Evolutionary conservation across 2,113 vertebrate species (phyloP), one percentile per base, ranked within the genome.

Genomic region (Dipodomys ordii): DNA sequence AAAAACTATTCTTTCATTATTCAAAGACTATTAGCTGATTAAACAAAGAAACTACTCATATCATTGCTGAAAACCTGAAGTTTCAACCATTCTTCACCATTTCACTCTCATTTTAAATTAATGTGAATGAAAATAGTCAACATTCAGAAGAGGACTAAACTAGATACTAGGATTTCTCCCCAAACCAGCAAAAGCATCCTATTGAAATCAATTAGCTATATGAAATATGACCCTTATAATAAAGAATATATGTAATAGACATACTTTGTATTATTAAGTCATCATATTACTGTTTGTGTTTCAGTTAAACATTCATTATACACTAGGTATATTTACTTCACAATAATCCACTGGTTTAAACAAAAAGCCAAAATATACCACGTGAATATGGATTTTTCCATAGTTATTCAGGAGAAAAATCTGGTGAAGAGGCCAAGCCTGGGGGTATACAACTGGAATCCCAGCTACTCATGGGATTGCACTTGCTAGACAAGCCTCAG

Each of bases 261-360:
- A 53, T 82, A 19, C 19, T 91, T 81, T 88, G 67, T 67, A 62
- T 67, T 28, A 72, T 27, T 82, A 67, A 39, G 64, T 23, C 25
- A 60, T 77, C n/a, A 77, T 18, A 49, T 2, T 22, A 77, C 49
- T 27, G 8, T 32, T 12, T 57, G 39, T 49, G 49, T 49, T 49
- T 49, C 12, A 93, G 27, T 28, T 74, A 91, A 78, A 93, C 32
- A 88, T 67, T 88, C 68, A 65, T 27, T 19, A 74, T n/a, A 81
- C 68, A 39, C 9, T 80, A 57, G 28, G 23, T 27, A 0, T 88
- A 60, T 35, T 64, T 69, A 87, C 6, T 64, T 69, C 30, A 83
- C 81, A 67, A 85, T 65, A 72, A 92, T 27, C 13, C 11, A 76
- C 1, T 78, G 64, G 1, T 78, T 18, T 57, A 57, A 57, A 57